Evolutionary conservation across 2,113 vertebrate species (phyloP), one percentile per base, ranked within the genome.

Genomic region (Archocentrus centrarchus): DNA sequence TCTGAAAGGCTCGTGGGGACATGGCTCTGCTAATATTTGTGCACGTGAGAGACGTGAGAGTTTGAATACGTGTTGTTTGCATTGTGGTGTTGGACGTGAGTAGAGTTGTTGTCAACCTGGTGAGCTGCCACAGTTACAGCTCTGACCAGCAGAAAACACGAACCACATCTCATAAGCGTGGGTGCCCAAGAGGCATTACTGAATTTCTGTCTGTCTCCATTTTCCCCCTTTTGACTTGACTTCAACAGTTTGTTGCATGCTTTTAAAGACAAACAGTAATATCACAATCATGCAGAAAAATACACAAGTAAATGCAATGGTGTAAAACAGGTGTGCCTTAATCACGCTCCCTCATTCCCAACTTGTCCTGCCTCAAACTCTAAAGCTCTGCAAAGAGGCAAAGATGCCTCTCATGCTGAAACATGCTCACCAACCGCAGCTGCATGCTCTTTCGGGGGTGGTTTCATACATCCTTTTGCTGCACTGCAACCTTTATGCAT

Each of bases 251-350:
- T 15, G 18, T 41, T 30, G 30, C 10, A 22, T 82, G 30, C 35
- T 50, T 39, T 37, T 41, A 20, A 27, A 0, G 27, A 61, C 41
- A 73, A 53, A 27, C 66, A 53, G 66, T 5, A 63, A 1, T 41
- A 66, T 62, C 11, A 64, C 32, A 57, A 22, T 53, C n/a, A 0
- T 20, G 50, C 20, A 30, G 80, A 93, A 90, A 88, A 59, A 35
- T 30, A 75, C 44, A 57, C 55, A 79, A 92, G 84, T 75, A 90
- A 89, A 87, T 35, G 13, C 1, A 0, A 73, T 27, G 1, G 44
- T 32, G 73, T 86, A 79, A 81, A 91, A 87, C 83, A 93, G 89
- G 63, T 92, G 84, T 73, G 83, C 50, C 75, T 75, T 62, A 81
- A 11, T 85, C 6, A 11, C 76, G 75, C 75, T 30, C 57, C 27